These are phyloP conservation scores for Megamerina dolium DNA, from an alignment of 2,888 invertebrate genomes.

Conservation along the genomic window DNA sequence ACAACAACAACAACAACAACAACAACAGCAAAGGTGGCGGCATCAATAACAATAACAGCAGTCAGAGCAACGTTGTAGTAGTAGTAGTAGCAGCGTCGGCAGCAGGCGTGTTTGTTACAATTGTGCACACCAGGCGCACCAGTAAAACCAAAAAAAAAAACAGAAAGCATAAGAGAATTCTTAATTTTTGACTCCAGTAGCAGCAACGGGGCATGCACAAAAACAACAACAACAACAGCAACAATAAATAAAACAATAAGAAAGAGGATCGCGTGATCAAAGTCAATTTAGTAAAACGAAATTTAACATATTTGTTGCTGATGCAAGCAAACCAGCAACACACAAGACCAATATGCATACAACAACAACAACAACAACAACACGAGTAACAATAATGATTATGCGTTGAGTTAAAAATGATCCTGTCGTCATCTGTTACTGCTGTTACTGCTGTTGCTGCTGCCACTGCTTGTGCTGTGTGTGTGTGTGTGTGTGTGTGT, in stretches of 20 bases:
- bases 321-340: not conserved
- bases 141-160: too few species aligned
- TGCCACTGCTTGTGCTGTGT: not conserved
- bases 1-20: conserved; percentile 5
- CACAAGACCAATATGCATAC: conserved; percentile 20
- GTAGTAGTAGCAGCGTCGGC: conserved; percentile 1
- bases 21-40: conserved; percentile 4
- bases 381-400: too few species aligned
- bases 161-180: too few species aligned
- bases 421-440: conserved; percentile 26
- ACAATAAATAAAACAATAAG: conserved; percentile 18
- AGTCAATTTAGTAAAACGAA: conserved; percentile 45
- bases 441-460: not conserved
- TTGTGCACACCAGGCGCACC: too few species aligned
- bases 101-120: not conserved
- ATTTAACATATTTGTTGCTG: conserved; percentile 15
- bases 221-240: conserved; percentile 3
- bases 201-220: too few species aligned
- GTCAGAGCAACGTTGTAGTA: not conserved
- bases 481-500: conserved; percentile 6
- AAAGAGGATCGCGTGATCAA: conserved; percentile 48
- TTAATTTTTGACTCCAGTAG: too few species aligned
- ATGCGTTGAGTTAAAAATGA: conserved; percentile 20
- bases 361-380: conserved; percentile 12
- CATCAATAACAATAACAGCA: not conserved